Percentiles rank a stretch among this genome's conserved stretches.
Conservation (phyloP, 2,797 vertebrate genomes). For the Glossophaga mutica region DNA sequence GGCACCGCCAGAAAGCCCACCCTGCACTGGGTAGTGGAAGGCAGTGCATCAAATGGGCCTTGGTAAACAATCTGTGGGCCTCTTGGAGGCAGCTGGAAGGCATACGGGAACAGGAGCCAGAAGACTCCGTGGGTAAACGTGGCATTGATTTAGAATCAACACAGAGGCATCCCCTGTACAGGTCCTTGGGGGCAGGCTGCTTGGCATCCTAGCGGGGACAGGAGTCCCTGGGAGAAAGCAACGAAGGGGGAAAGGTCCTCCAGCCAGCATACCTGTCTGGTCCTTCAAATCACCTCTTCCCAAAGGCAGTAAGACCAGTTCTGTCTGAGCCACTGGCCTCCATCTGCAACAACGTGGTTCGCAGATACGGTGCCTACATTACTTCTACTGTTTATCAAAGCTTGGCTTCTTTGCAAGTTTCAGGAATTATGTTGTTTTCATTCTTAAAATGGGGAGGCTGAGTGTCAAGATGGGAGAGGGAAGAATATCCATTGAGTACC, state of each 20-base stretch:
- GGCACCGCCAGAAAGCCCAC: background rate
- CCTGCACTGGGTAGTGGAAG: no score
- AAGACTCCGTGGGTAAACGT: background rate
- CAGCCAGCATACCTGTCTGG: background rate
- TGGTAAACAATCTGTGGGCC: background rate
- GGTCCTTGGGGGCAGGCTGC: background rate
- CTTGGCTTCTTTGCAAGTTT: background rate
- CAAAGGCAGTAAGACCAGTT: background rate
- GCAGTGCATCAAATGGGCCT: background rate
- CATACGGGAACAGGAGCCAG: background rate
- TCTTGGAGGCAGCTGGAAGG: background rate
- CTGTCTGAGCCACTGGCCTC: background rate
- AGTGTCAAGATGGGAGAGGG: background rate
- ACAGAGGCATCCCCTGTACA: background rate
- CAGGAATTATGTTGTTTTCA: background rate
- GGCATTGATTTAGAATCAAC: background rate
- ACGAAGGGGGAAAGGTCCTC: background rate
- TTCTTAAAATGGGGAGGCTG: background rate
- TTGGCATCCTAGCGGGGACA: background rate
- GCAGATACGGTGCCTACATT: background rate
- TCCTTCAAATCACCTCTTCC: background rate
- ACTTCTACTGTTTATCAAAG: background rate
- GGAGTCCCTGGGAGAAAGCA: background rate
- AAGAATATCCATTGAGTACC: background rate
- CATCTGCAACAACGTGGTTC: background rate